Conservation (phyloP, 2,797 vertebrate genomes). For the Staurois parvus region DNA sequence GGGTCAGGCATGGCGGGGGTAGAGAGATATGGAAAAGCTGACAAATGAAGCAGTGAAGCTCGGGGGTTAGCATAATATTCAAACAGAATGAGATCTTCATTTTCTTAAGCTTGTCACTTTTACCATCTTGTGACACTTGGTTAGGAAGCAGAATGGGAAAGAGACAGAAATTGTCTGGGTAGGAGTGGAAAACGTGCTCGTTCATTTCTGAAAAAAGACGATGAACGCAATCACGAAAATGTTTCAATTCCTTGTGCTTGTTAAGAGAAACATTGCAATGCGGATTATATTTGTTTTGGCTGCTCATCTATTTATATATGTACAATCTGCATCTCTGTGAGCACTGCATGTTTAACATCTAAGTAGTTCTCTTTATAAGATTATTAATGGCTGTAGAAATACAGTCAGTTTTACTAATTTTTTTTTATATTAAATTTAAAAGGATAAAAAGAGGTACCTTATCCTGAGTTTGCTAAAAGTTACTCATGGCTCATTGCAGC, state of each 20-base stretch:
- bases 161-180: slow-evolving; percentile 54
- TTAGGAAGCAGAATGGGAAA: slow-evolving; percentile 56
- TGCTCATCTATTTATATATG: slow-evolving; percentile 44
- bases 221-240: slow-evolving; percentile 47
- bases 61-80: slow-evolving; percentile 72
- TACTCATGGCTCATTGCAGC: too few species aligned
- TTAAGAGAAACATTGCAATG: slow-evolving; percentile 47
- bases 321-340: slow-evolving; percentile 35
- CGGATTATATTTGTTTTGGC: slow-evolving; percentile 42
- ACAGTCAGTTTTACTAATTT: not conserved
- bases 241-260: slow-evolving; percentile 53
- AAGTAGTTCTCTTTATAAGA: not conserved
- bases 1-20: slow-evolving; percentile 73
- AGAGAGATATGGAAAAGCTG: slow-evolving; percentile 72
- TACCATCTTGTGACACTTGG: slow-evolving; percentile 63
- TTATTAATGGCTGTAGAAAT: not conserved
- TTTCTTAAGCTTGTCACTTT: slow-evolving; percentile 70
- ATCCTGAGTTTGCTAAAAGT: too few species aligned
- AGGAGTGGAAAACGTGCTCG: slow-evolving; percentile 28
- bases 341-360: slow-evolving; percentile 38
- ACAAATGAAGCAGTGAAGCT: slow-evolving; percentile 72
- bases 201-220: slow-evolving; percentile 38
- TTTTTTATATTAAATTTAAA: not conserved
- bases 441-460: not conserved
- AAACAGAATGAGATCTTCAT: slow-evolving; percentile 70